Conservation (phyloP, 2,113 vertebrate species). For the Platanista minor region DNA sequence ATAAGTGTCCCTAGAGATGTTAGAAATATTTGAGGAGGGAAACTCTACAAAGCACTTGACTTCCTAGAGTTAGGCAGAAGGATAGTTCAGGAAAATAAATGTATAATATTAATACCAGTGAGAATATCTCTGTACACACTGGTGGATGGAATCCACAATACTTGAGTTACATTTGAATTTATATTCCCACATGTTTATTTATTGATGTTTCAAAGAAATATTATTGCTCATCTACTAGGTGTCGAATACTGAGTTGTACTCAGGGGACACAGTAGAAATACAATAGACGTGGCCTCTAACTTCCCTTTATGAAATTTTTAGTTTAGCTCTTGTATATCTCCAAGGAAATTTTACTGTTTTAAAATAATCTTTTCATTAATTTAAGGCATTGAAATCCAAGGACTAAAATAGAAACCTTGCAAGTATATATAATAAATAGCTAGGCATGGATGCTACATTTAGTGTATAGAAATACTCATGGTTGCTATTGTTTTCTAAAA, state of each 20-base stretch:
- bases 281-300: background rate
- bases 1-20: background rate
- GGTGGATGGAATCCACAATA: background rate
- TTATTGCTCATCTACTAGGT: background rate
- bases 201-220: background rate
- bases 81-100: background rate
- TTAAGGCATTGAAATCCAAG: background rate
- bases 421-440: background rate
- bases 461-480: background rate
- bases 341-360: slow-evolving; percentile 21
- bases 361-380: background rate
- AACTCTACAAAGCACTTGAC: background rate
- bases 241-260: background rate
- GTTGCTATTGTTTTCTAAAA: background rate
- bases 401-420: background rate
- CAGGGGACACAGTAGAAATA: background rate
- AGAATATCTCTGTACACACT: background rate
- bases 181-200: background rate
- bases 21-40: background rate
- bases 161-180: background rate
- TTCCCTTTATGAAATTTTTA: background rate
- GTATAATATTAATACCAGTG: background rate
- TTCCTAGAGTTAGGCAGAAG: background rate
- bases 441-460: background rate
- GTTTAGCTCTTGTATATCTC: background rate